Evolutionary conservation across 30 jellyfish, hydroid and myxozoan species (phyloP).

Genomic region (Mastigias papua): DNA sequence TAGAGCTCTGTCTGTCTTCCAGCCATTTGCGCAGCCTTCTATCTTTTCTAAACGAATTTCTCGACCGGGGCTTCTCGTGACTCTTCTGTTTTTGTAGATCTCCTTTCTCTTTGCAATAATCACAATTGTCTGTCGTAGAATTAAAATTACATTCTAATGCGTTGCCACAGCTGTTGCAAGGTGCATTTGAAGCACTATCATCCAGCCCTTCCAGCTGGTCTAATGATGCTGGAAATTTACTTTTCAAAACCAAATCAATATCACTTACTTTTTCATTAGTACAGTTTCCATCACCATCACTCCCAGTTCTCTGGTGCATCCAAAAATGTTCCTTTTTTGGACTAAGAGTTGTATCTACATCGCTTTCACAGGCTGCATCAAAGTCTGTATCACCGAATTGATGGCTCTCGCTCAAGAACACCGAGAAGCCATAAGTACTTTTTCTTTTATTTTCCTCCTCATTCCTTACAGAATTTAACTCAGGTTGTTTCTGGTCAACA

Average conservation of each 20-base stretch:
- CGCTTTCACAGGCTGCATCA: constrained; percentile 7
- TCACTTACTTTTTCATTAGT: constrained; percentile 38
- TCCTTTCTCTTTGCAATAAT: not conserved
- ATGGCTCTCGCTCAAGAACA: constrained; percentile 44
- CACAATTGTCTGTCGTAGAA: not conserved
- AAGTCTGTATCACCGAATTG: not conserved
- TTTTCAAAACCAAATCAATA: constrained; percentile 43
- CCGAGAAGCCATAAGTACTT: constrained; percentile 61
- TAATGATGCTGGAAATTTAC: constrained; percentile 10
- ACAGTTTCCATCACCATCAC: not conserved
- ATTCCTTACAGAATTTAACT: not conserved
- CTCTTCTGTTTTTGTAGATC: not conserved
- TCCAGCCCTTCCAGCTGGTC: constrained; percentile 16
- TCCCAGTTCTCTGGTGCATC: constrained; percentile 13
- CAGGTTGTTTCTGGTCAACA: not conserved
- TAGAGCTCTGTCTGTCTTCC: constrained; percentile 58
- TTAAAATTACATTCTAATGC: not conserved
- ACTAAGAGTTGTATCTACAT: not conserved
- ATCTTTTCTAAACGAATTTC: constrained; percentile 64
- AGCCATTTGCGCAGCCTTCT: constrained; percentile 73
- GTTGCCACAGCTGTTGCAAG: constrained; percentile 14
- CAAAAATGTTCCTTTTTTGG: constrained; percentile 26
- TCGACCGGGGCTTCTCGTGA: constrained; percentile 24
- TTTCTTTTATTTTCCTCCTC: constrained; percentile 38
- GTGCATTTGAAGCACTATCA: constrained; percentile 1